These are phyloP conservation scores for Drepana arcuata DNA, from an alignment of 1,140 invertebrate genomes.

Conservation along the genomic window DNA sequence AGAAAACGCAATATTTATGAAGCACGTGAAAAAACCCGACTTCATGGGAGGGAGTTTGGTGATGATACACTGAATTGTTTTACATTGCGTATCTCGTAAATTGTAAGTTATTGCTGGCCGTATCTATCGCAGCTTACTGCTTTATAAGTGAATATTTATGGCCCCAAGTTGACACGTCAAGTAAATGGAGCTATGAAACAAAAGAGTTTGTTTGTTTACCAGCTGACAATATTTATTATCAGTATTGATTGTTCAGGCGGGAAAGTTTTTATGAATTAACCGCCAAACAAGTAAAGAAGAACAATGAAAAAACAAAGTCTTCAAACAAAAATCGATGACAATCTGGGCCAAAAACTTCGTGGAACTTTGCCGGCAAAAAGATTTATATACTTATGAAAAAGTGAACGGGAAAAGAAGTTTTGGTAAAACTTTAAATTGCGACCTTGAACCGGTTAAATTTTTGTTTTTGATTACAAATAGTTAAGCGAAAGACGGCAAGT, in stretches of 20 bases:
- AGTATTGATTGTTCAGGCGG: slow-evolving; percentile 61
- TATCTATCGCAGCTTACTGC: too few species aligned
- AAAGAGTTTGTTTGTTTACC: slow-evolving; percentile 55
- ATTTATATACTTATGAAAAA: slow-evolving; percentile 72
- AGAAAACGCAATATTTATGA: slow-evolving; percentile 50
- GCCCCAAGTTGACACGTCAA: slow-evolving; percentile 1
- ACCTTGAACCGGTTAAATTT: slow-evolving; percentile 71
- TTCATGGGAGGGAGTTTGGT: slow-evolving; percentile 15
- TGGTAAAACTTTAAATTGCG: slow-evolving; percentile 74
- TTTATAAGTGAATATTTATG: slow-evolving; percentile 1
- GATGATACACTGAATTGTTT: slow-evolving; percentile 32
- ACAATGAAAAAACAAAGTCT: slow-evolving; percentile 72
- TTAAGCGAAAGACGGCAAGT: slow-evolving; percentile 62
- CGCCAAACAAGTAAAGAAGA: slow-evolving; percentile 72
- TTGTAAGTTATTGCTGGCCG: slow-evolving; percentile 23
- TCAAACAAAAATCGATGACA: slow-evolving; percentile 72
- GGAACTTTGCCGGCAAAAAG: slow-evolving; percentile 67
- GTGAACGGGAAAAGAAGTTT: slow-evolving; percentile 64
- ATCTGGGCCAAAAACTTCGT: slow-evolving; percentile 71
- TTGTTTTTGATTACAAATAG: slow-evolving; percentile 72
- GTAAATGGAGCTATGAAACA: too few species aligned
- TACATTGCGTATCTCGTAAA: slow-evolving; percentile 22
- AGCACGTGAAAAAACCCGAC: slow-evolving; percentile 30
- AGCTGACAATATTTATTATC: slow-evolving; percentile 32
- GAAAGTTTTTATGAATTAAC: slow-evolving; percentile 71